A percentile compares a stretch with the other conserved stretches of the same genome.
Conservation (phyloP, 2,888 invertebrate species). For the Cantharis rufa region DNA sequence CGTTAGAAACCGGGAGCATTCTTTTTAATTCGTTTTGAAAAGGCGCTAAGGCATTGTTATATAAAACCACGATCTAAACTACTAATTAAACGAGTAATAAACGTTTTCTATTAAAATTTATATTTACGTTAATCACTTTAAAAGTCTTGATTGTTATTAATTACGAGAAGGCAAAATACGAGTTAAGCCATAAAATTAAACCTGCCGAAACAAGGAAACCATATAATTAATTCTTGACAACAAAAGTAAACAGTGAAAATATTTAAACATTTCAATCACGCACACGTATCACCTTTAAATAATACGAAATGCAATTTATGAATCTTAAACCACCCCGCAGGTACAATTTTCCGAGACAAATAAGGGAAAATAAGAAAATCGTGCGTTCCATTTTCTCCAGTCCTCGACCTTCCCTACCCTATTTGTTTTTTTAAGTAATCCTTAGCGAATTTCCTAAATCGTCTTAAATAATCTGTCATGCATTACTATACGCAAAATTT, state of each 20-base stretch:
- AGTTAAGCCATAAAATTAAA: too few species aligned
- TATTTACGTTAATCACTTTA: neutral
- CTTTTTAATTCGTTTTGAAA: conserved; percentile 2
- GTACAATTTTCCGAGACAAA: neutral
- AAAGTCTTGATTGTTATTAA: neutral
- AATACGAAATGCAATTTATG: neutral
- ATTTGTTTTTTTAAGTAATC: neutral
- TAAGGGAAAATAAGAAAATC: neutral
- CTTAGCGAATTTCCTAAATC: neutral
- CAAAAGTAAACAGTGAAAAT: neutral
- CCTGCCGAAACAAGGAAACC: neutral
- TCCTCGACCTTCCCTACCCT: neutral
- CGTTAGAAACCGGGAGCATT: conserved; percentile 7
- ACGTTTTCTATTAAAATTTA: neutral
- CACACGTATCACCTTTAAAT: neutral
- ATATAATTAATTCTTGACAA: neutral
- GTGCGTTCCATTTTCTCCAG: neutral
- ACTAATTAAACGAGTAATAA: conserved; percentile 5
- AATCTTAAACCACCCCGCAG: neutral
- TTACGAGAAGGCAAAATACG: neutral
- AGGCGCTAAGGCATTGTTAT: conserved; percentile 13
- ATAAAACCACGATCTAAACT: conserved; percentile 6
- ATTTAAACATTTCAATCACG: neutral
- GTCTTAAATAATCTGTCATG: neutral
- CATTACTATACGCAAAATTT: neutral